phyloP scores from a whole-genome alignment of 2,797 vertebrate genomes.

The Falco columbarius region DNA sequence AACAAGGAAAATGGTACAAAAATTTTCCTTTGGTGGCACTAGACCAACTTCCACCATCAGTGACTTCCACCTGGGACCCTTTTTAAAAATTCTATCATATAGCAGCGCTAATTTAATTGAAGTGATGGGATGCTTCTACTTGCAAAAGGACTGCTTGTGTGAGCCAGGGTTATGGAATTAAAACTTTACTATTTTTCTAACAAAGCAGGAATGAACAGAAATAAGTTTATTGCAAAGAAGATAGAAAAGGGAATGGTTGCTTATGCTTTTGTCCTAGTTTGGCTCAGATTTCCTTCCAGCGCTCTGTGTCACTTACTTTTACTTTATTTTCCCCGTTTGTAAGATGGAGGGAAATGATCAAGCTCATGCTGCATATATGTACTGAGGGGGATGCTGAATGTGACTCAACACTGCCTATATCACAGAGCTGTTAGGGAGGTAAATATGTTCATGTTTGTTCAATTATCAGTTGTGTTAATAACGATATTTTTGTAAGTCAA shows the following conservation, averaged over 20 bases:
- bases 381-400: background rate
- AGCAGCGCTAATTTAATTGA: background rate
- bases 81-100: background rate
- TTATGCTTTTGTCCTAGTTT: background rate
- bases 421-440: background rate
- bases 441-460: conserved; percentile 57
- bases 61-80: background rate
- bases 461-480: background rate
- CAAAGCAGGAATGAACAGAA: background rate
- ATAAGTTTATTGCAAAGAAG: background rate
- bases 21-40: background rate
- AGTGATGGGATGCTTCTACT: background rate
- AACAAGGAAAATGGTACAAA: background rate
- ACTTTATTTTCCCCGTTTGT: background rate
- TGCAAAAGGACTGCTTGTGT: background rate
- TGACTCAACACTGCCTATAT: background rate
- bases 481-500: background rate
- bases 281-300: background rate
- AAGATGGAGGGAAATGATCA: background rate
- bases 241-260: background rate
- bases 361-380: background rate
- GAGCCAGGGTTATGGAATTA: background rate
- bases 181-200: background rate
- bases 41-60: background rate
- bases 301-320: background rate